Conservation (phyloP, 64 coral and sea anemone genomes). For the Porites lutea region DNA sequence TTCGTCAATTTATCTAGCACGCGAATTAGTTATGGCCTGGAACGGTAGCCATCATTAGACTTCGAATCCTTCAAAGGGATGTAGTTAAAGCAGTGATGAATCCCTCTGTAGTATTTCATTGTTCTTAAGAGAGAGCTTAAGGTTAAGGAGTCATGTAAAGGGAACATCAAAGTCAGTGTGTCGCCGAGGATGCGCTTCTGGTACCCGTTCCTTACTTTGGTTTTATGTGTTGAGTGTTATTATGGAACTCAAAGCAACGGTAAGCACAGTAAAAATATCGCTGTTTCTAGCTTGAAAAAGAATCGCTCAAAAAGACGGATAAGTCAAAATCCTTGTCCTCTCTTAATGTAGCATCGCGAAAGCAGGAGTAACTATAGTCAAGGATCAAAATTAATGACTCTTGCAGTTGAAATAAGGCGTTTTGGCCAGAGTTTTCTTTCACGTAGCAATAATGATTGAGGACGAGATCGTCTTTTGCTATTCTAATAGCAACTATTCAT, state of each 20-base stretch:
- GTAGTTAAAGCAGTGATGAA: background rate
- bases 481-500: background rate
- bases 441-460: no score
- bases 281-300: no score
- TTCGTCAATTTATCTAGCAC: background rate
- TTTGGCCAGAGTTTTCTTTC: no score
- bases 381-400: no score
- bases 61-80: background rate
- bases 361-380: no score
- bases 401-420: no score
- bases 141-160: background rate
- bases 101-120: background rate
- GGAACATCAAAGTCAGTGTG: background rate
- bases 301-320: no score
- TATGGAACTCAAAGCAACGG: constrained; percentile 29
- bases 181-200: constrained; percentile 3
- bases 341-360: no score
- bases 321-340: no score
- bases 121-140: background rate
- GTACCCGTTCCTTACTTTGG: constrained; percentile 19
- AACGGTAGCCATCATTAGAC: no score
- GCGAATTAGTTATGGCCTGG: background rate
- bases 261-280: background rate
- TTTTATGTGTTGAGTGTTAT: constrained; percentile 8
- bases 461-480: no score